Evolutionary conservation across 2,113 vertebrate genomes (phyloP).

Genomic region (Rhinoderma darwinii): DNA sequence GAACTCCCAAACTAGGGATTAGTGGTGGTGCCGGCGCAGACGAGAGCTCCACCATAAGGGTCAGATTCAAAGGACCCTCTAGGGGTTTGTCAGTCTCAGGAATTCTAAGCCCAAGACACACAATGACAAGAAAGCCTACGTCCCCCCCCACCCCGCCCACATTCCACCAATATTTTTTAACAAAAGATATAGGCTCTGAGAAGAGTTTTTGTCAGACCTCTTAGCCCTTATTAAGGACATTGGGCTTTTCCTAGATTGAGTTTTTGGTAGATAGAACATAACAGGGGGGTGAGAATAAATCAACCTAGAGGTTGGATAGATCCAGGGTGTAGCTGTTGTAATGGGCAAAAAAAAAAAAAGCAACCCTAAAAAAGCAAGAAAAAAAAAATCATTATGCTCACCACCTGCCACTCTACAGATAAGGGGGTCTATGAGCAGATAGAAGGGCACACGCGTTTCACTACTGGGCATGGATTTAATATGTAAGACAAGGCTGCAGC

Average conservation of each 20-base stretch:
- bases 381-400: neutral
- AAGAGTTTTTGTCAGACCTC: neutral
- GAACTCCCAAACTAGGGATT: neutral
- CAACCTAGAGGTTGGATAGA: neutral
- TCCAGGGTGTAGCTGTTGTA: too few relatives aligned
- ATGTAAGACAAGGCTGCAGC: neutral
- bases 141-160: neutral
- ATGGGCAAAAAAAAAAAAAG: too few relatives aligned
- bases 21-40: constrained; percentile 6
- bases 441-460: neutral
- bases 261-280: neutral
- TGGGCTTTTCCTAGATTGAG: neutral
- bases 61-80: neutral
- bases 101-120: neutral
- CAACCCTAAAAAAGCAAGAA: too few relatives aligned
- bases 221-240: neutral
- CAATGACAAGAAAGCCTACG: neutral
- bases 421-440: neutral
- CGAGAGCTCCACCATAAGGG: constrained; percentile 35
- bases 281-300: neutral
- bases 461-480: neutral
- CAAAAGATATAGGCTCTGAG: neutral
- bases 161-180: neutral
- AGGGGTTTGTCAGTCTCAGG: neutral
- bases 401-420: neutral